A percentile compares a stretch with the other conserved stretches of the same genome.
phyloP scores from a whole-genome alignment of 1,140 invertebrate genomes.

The Drosophila ogumai region DNA sequence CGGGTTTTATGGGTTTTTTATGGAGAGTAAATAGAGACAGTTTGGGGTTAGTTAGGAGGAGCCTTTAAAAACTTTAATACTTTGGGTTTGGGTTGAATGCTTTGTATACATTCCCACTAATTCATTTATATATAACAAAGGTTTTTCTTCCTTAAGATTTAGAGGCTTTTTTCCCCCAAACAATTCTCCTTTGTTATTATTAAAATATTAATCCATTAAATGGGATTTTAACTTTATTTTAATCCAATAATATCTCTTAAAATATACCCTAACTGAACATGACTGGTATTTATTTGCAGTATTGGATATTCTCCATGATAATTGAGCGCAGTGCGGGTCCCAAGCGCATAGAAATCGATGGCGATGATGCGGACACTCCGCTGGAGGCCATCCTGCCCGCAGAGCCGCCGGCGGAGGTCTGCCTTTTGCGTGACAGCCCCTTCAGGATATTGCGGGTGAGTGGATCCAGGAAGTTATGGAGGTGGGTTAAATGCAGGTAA shows the following conservation, averaged over 20 bases:
- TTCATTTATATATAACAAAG: too few relatives aligned
- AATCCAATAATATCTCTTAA: background rate
- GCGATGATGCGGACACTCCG: constrained; percentile 82
- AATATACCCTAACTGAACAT: background rate
- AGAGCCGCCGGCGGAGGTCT: constrained; percentile 84
- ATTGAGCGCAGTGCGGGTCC: constrained; percentile 70
- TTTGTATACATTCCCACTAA: too few relatives aligned
- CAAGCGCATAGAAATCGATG: constrained; percentile 68
- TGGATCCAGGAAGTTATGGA: constrained; percentile 29
- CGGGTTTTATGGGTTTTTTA: background rate
- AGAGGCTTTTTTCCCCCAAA: too few relatives aligned
- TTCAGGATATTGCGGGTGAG: constrained; percentile 89
- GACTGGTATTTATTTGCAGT: constrained; percentile 34
- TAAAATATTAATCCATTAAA: too few relatives aligned
- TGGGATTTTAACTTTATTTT: background rate
- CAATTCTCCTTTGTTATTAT: background rate
- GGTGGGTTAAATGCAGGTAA: constrained; percentile 32
- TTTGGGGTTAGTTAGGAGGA: background rate
- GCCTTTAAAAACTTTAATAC: background rate
- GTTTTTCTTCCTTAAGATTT: too few relatives aligned
- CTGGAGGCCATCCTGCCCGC: constrained; percentile 85
- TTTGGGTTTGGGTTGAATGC: too few relatives aligned
- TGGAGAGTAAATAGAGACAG: background rate
- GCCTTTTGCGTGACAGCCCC: constrained; percentile 88
- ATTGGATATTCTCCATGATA: constrained; percentile 84